Evolutionary conservation across 2,113 vertebrate species (phyloP), one percentile per base, ranked within the genome.

Genomic region (Ursus arctos): DNA sequence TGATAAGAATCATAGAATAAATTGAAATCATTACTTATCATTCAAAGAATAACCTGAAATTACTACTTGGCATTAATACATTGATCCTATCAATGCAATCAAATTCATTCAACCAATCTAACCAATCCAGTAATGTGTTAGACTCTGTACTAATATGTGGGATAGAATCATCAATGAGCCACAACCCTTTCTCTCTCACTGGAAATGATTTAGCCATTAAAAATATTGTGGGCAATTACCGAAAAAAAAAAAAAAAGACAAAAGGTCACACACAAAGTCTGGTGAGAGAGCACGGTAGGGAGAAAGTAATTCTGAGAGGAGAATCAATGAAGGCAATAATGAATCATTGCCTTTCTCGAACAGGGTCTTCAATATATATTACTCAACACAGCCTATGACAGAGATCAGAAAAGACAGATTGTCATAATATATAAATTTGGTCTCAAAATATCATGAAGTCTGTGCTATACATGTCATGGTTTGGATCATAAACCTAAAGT

Each of bases 41-140:
- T 21, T 96, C 69, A 77, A 12, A 97, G 80, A 65, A 97, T 80
- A 96, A 31, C 12, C 12, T 92, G 79, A 96, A 96, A 89, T 65
- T 6, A 81, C 18, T 7, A 57, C 79, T 74, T 79, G 11, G 2
- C 83, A 93, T 97, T 97, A 76, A 84, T 84, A 63, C 80, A 91
- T 74, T 92, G 57, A 96, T 91, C 43, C 2, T 59, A 97, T 83
- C 47, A 80, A 21, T 85, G 51, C 16, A 81, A 81, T 95, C 40
- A 59, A 22, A 81, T 77, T 28, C 40, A 76, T 76, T 95, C 15
- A 93, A 36, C 22, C 36, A 82, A 49, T 69, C 22, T 40, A 88
- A 33, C 9, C 22, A 24, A 77, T 43, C 22, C 21, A 53, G 31
- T 36, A 74, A 12, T 71, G 26, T 53, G 21, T 81, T 55, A 61